Evolutionary conservation across 2,797 vertebrate genomes (phyloP), one percentile per base, ranked within the genome.

Genomic region (Amphiprion clarkii): DNA sequence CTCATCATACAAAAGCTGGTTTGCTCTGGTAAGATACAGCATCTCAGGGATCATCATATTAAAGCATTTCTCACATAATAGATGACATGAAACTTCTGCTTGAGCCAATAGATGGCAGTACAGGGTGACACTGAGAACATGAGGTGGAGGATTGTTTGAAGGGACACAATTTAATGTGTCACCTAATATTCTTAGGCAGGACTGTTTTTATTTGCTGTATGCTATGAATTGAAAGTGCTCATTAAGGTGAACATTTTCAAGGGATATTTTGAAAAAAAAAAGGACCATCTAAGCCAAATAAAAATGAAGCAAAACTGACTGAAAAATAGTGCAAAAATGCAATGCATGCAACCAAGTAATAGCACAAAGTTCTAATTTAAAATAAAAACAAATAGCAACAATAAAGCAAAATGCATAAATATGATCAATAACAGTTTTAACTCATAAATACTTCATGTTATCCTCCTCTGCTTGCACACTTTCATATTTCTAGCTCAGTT

Each of bases 91-190:
- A 56, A 48, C 6, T 64, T 55, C 57, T 39, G 5, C 49, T 64
- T 21, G 3, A 14, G 21, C 60, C 82, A 73, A 16, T 56, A 87
- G 85, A 69, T 83, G 82, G 74, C 68, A 58, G 52, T 29, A 64
- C 1, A 59, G 70, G 55, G 54, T 48, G 25, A 67, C 17, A 57
- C 17, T 33, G n/a, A 25, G 42, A 13, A 36, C 14, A 17, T 5
- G 13, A 9, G n/a, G 16, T n/a, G 5, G n/a, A 23, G 5, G 16
- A 49, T 1, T 6, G 27, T 17, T 25, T 31, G 6, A 48, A 51
- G 36, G 42, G 19, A 23, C n/a, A 51, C 33, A 31, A 33, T 1
- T 19, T 48, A 31, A 23, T 23, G 46, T 3, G 29, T 17, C 44
- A 48, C 25, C 9, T 13, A 49, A 16, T 2, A 10, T 29, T 29